Conservation (phyloP, 2,113 vertebrate species). For the Python bivittatus region DNA sequence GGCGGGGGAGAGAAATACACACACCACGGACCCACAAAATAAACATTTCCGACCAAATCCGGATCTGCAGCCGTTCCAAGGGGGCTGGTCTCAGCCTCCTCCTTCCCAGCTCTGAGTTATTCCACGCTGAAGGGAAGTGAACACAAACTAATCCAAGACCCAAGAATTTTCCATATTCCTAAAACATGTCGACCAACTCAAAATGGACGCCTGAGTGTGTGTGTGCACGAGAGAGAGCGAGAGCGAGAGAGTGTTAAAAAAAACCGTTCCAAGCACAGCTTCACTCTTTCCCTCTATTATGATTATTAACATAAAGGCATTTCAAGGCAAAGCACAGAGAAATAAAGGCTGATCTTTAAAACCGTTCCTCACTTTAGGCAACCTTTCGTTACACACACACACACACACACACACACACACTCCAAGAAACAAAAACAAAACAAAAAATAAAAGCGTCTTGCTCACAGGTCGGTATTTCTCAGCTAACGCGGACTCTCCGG, state of each 20-base stretch:
- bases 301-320: conserved; percentile 38
- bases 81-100: conserved; percentile 27
- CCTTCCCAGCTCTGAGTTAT: conserved; percentile 51
- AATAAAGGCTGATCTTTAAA: conserved; percentile 43
- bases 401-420: not conserved
- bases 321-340: conserved; percentile 48
- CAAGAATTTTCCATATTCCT: conserved; percentile 76
- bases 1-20: conserved; percentile 67
- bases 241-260: not conserved
- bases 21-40: not conserved
- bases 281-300: conserved; percentile 48
- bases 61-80: conserved; percentile 48
- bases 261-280: conserved; percentile 61
- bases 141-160: conserved; percentile 60
- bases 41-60: conserved; percentile 48
- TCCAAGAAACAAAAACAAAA: not conserved
- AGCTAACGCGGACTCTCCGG: conserved; percentile 65
- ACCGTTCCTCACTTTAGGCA: conserved; percentile 57
- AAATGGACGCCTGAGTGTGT: conserved; percentile 89
- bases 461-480: conserved; percentile 45
- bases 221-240: not conserved
- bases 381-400: conserved; percentile 45
- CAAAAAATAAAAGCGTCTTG: conserved; percentile 37
- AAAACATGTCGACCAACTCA: conserved; percentile 94
- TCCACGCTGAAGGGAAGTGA: conserved; percentile 52